These are phyloP conservation scores for Ianthella basta DNA, from an alignment of 37 sponge, comb jelly and placozoan genomes.

Conservation along the genomic window DNA sequence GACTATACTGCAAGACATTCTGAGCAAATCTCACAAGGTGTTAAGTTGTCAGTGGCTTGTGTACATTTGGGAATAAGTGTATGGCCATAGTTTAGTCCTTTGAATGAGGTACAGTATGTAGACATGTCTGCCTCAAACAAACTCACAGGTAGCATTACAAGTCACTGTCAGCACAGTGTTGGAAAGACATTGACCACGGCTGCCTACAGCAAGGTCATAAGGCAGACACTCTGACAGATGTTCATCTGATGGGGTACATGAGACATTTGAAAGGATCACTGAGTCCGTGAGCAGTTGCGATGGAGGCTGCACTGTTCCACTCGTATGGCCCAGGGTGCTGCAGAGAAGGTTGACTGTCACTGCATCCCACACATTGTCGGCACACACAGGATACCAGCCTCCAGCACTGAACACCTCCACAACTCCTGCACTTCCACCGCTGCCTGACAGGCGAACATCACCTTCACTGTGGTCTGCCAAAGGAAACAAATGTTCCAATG, in stretches of 20 bases:
- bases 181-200: neutral
- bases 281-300: neutral
- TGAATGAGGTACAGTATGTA: neutral
- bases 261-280: neutral
- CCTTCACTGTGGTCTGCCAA: neutral
- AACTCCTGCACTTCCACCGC: neutral
- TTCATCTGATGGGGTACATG: neutral
- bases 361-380: neutral
- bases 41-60: too few species aligned
- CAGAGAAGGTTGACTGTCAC: neutral
- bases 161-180: neutral
- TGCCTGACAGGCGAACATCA: neutral
- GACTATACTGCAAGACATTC: too few species aligned
- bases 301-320: neutral
- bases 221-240: neutral
- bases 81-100: neutral
- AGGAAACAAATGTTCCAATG: too few species aligned
- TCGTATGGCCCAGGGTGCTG: neutral
- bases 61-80: neutral
- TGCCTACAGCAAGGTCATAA: neutral
- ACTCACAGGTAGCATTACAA: neutral
- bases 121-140: neutral
- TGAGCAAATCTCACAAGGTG: too few species aligned
- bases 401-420: slow-evolving; percentile 7
- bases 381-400: slow-evolving; percentile 2